phyloP scores from a whole-genome alignment of 1,140 invertebrate genomes.

The Anadara kagoshimensis region DNA sequence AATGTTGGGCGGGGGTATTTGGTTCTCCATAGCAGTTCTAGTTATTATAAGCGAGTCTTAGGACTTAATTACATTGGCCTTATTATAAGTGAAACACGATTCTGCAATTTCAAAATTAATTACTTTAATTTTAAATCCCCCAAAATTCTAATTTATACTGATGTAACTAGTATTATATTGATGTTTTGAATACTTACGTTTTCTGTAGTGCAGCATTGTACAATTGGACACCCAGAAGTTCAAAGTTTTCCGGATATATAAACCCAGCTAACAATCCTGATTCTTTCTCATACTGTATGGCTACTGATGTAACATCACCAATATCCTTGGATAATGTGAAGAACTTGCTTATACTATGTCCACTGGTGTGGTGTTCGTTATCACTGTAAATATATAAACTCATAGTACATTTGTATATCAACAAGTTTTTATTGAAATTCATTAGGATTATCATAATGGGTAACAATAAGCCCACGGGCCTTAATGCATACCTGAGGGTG shows the following conservation, averaged over 20 bases:
- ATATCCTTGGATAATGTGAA: constrained; percentile 32
- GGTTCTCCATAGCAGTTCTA: background rate
- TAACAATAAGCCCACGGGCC: background rate
- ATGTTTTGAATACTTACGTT: constrained; percentile 27
- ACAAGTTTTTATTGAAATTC: background rate
- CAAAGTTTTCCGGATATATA: constrained; percentile 44
- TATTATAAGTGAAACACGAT: background rate
- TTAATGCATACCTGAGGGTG: too few species aligned
- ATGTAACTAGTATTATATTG: background rate
- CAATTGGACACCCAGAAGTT: constrained; percentile 27
- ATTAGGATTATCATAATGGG: background rate
- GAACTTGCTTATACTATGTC: constrained; percentile 28
- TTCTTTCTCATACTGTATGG: constrained; percentile 47
- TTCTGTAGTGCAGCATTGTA: constrained; percentile 36
- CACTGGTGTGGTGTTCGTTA: constrained; percentile 32
- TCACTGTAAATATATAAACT: constrained; percentile 9
- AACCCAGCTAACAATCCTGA: constrained; percentile 26
- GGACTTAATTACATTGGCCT: background rate
- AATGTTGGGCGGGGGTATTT: background rate
- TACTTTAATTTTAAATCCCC: background rate
- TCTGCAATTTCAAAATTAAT: background rate
- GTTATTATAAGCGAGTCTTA: background rate
- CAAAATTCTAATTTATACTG: background rate
- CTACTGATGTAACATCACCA: constrained; percentile 35
- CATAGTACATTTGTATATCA: background rate